Base-by-base conservation (phyloP, 2,797 vertebrate genomes). In the Neostethus bicornis region DNA sequence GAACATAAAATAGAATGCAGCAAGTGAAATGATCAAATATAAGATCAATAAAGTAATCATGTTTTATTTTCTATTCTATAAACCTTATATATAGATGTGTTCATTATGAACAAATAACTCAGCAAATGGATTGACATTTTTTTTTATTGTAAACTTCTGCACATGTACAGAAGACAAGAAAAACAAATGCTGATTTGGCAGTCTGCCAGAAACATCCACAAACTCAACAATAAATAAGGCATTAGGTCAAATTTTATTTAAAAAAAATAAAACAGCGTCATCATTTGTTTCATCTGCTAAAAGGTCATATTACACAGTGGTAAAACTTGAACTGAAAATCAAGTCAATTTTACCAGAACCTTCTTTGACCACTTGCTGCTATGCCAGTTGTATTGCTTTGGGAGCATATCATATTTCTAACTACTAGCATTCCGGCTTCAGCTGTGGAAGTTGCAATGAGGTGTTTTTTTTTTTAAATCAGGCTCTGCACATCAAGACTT, bases 211-310 rank as follows among this genome's bases (percentile, higher is more conserved):
- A 43, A 59, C 50, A 51, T 41, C 41, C 52, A 66, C 51, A 71
- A 62, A 75, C 31, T 26, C 12, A 79, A 73, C 41, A 85, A 87
- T 85, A 88, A 90, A 88, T 89, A 90, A 91, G 85, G 88, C 87
- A 88, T 87, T 60, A 64, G 81, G 84, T 84, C 66, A 74, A 72
- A 34, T 38, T 71, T 77, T 65, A 80, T 83, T 63, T 47, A 56
- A 63, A 39, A 20, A 35, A 51, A 56, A 60, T 58, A 28, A 29
- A 32, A 45, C 7, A 19, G 1, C 32, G 5, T 57, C 7, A 10
- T 44, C 12, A 38, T 42, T 63, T 53, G 51, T 54, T 29, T 51
- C 9, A 56, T n/a, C 25, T 42, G 34, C 77, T 68, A 51, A 53
- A 45, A 74, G 12, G 17, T 73, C 28, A 73, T 65, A 31, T 37